A percentile compares a stretch with the other conserved stretches of the same genome.
These are phyloP conservation scores for Caranx melampygus DNA, from an alignment of 2,113 vertebrate species.

Conservation along the genomic window DNA sequence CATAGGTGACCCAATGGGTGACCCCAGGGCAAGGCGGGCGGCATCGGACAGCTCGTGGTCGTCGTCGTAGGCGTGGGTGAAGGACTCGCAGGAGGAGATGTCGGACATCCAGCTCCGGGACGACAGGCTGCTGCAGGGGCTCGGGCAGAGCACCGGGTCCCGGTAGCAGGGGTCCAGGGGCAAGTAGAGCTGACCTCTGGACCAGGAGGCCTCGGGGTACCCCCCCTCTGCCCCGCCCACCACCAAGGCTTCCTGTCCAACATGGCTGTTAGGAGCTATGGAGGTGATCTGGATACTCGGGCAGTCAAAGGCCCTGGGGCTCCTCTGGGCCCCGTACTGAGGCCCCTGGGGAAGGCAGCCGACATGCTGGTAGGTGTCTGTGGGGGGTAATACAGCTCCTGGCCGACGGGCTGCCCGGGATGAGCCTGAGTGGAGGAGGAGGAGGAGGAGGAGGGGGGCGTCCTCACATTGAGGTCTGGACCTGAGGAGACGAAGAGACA, in stretches of 20 bases:
- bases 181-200: slow-evolving; percentile 92
- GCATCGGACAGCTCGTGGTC: slow-evolving; percentile 92
- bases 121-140: slow-evolving; percentile 84
- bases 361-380: slow-evolving; percentile 83
- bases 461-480: slow-evolving; percentile 87
- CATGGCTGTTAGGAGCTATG: slow-evolving; percentile 80
- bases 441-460: slow-evolving; percentile 80
- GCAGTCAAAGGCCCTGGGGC: slow-evolving; percentile 91
- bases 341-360: slow-evolving; percentile 81
- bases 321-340: slow-evolving; percentile 85
- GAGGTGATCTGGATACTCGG: slow-evolving; percentile 98
- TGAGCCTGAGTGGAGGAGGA: slow-evolving; percentile 85
- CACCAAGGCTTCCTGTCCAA: slow-evolving; percentile 37
- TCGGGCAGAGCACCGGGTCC: slow-evolving; percentile 82
- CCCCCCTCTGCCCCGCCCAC: slow-evolving; percentile 53
- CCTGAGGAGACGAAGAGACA: slow-evolving; percentile 77
- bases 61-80: slow-evolving; percentile 92
- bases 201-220: slow-evolving; percentile 54
- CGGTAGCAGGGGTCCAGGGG: slow-evolving; percentile 91
- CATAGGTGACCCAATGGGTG: slow-evolving; percentile 88
- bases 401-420: slow-evolving; percentile 85
- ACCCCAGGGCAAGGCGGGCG: slow-evolving; percentile 88
- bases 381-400: slow-evolving; percentile 82
- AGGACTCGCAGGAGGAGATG: slow-evolving; percentile 95
- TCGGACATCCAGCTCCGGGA: slow-evolving; percentile 85